phyloP scores from a whole-genome alignment of 1,140 invertebrate species.

The Pseudomyrmex dendroicus region DNA sequence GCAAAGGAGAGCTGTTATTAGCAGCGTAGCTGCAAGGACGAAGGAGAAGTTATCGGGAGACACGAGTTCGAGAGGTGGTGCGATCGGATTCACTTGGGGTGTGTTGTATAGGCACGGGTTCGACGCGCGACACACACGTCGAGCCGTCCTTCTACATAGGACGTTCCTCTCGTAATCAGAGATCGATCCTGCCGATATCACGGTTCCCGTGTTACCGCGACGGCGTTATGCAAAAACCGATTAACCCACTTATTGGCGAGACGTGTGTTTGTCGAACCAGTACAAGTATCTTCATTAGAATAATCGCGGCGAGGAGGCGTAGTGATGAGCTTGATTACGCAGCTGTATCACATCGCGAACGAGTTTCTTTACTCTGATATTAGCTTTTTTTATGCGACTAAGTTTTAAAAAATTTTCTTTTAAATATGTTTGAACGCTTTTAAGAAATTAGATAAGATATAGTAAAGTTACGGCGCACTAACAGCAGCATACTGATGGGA shows the following conservation, averaged over 20 bases:
- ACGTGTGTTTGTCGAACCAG: neutral
- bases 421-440: neutral
- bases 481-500: neutral
- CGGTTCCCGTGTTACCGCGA: slow-evolving; percentile 4
- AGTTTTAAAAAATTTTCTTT: neutral
- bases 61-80: neutral
- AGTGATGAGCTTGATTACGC: neutral
- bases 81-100: slow-evolving; percentile 21
- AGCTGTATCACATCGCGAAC: neutral
- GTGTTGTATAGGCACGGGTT: slow-evolving; percentile 17
- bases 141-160: slow-evolving; percentile 10
- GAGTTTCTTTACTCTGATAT: neutral
- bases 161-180: slow-evolving; percentile 58
- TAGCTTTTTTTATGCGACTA: neutral
- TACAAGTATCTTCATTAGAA: slow-evolving; percentile 43
- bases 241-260: slow-evolving; percentile 66
- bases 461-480: no score
- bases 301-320: neutral
- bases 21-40: slow-evolving; percentile 46
- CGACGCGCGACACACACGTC: slow-evolving; percentile 4
- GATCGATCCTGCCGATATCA: slow-evolving; percentile 64
- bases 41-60: neutral
- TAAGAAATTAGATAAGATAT: neutral
- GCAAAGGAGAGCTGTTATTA: slow-evolving; percentile 80
- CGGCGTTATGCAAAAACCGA: slow-evolving; percentile 68